Conservation (phyloP, 2,113 vertebrate genomes). For the Tympanuchus pallidicinctus region DNA sequence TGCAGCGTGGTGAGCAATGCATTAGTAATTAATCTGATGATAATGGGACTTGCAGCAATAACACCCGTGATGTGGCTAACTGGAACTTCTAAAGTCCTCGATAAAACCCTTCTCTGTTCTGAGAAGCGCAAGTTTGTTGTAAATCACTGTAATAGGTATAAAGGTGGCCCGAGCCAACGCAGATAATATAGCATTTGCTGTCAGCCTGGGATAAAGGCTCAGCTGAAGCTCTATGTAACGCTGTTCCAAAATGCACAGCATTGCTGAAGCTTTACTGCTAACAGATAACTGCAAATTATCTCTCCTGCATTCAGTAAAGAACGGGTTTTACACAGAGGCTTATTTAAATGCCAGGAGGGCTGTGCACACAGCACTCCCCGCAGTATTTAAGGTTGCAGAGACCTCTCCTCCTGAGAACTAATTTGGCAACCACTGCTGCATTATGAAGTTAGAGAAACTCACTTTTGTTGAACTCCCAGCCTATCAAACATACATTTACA, state of each 20-base stretch:
- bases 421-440: neutral
- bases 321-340: neutral
- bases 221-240: neutral
- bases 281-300: neutral
- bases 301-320: fast-evolving
- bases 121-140: neutral
- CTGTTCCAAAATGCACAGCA: neutral
- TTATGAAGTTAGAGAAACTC: constrained; percentile 6
- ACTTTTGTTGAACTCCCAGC: constrained; percentile 24
- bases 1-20: fast-evolving
- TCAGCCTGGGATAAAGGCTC: neutral
- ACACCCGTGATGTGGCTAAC: neutral
- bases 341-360: neutral
- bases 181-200: neutral
- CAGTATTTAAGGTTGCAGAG: neutral
- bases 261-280: neutral
- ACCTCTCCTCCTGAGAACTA: neutral
- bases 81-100: neutral
- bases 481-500: constrained; percentile 41
- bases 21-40: fast-evolving
- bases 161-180: neutral
- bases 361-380: neutral
- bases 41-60: fast-evolving
- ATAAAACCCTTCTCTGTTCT: neutral
- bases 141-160: neutral